phyloP scores from a whole-genome alignment of 1,140 invertebrate genomes.

The Physella acuta region DNA sequence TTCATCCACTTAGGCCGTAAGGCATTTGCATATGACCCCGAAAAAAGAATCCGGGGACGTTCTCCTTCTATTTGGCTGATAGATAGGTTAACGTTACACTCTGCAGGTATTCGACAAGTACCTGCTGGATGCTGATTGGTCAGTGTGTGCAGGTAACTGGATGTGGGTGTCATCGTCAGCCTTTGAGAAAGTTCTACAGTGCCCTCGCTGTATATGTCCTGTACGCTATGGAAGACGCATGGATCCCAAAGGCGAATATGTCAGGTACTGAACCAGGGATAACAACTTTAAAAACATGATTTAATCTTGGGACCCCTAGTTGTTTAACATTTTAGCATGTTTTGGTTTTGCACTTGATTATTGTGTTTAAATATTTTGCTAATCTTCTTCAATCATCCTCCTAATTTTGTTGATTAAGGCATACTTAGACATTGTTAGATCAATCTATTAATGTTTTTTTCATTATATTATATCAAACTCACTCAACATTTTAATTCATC shows the following conservation, averaged over 20 bases:
- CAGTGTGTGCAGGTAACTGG: slow-evolving; percentile 77
- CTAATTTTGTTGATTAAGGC: too few relatives aligned
- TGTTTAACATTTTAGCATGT: too few relatives aligned
- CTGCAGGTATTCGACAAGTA: slow-evolving; percentile 62
- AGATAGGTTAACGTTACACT: not conserved
- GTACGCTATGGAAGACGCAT: slow-evolving; percentile 71
- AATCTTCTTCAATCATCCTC: too few relatives aligned
- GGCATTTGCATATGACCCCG: too few relatives aligned
- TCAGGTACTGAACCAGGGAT: slow-evolving; percentile 59
- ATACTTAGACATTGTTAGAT: too few relatives aligned
- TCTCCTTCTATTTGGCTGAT: not conserved
- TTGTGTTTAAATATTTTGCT: too few relatives aligned
- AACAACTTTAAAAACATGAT: not conserved
- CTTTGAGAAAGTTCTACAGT: slow-evolving; percentile 68
- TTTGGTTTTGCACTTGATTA: too few relatives aligned
- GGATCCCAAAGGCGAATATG: slow-evolving; percentile 72
- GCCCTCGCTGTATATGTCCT: slow-evolving; percentile 68
- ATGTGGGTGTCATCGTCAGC: slow-evolving; percentile 78
- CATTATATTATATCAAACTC: too few relatives aligned
- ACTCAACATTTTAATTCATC: too few relatives aligned
- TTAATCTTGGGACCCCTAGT: not conserved
- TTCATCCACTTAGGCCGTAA: too few relatives aligned
- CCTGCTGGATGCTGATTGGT: slow-evolving; percentile 74
- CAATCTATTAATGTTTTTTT: too few relatives aligned
- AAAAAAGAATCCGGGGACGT: too few relatives aligned